phyloP scores from a whole-genome alignment of 2,888 invertebrate genomes.

The Uloborus plumipes region DNA sequence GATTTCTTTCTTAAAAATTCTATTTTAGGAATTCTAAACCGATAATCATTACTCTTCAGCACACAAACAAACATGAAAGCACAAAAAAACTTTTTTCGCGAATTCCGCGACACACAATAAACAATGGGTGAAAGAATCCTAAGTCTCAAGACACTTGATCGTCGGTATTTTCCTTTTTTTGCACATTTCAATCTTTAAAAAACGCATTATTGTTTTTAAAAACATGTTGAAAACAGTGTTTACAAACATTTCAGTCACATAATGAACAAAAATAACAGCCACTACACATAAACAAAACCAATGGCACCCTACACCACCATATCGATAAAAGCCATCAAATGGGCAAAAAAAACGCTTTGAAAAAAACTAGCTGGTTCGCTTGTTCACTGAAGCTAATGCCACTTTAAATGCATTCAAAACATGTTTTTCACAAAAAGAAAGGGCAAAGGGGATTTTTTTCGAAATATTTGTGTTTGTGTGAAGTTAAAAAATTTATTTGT shows the following conservation, averaged over 20 bases:
- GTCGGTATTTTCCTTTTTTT: constrained; percentile 39
- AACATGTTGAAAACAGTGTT: constrained; percentile 45
- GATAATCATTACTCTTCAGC: constrained; percentile 28
- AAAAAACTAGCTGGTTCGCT: constrained; percentile 48
- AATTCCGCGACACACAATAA: constrained; percentile 63
- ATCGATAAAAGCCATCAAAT: constrained; percentile 64
- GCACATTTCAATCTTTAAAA: constrained; percentile 24
- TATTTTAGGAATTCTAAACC: constrained; percentile 57
- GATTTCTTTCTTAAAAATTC: constrained; percentile 36
- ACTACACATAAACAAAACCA: constrained; percentile 64
- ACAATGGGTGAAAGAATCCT: constrained; percentile 53
- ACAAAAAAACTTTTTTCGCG: constrained; percentile 47
- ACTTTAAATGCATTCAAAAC: constrained; percentile 18
- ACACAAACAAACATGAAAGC: constrained; percentile 58
- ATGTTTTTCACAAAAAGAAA: not conserved
- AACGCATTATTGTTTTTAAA: constrained; percentile 20
- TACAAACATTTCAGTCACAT: constrained; percentile 57
- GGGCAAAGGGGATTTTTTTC: not conserved
- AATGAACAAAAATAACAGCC: constrained; percentile 63
- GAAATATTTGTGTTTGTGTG: not conserved
- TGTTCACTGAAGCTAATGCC: constrained; percentile 29
- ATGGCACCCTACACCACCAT: constrained; percentile 62
- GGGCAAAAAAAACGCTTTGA: constrained; percentile 47
- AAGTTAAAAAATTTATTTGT: not conserved
- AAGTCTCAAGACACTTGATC: constrained; percentile 33